Base-by-base conservation (phyloP, 2,797 vertebrate genomes). In the Acipenser ruthenus region DNA sequence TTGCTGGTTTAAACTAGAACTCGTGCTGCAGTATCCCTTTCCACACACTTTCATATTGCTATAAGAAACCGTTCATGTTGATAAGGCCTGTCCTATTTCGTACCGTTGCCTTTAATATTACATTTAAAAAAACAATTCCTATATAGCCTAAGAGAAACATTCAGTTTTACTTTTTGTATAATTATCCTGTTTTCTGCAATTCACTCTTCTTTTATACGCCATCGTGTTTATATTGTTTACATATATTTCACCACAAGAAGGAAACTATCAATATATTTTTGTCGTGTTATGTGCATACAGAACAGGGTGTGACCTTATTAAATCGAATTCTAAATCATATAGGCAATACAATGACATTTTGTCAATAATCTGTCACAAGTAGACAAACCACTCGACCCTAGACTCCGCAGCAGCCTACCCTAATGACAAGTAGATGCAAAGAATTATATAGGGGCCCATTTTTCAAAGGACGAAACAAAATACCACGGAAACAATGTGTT, bases 401-500 rank as follows among this genome's bases (percentile, higher is more conserved):
- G 37, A n/a, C 9, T n/a, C 8, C 12, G 13, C 23, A 49, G 51
- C 58, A 60, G 13, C 62, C 65, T 62, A 37, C 5, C 37, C 37
- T 37, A 37, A 37, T 37, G 37, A 37, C 37, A 37, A 37, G 37
- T 37, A 37, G 37, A 37, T 37, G 37, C 37, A 4, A 37, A 37
- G 37, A 37, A 37, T 37, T 37, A 5, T 37, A 37, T 4, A 37
- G 37, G 37, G 37, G 37, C 37, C 37, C 37, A 0, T 37, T 18
- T 37, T 37, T 37, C 37, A 72, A 71, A 67, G 67, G 68, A 71
- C 58, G 71, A 59, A 80, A 79, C 77, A 75, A 69, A 77, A 83
- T 83, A 77, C 81, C 80, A 84, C 87, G 75, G 74, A 82, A 75
- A 83, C 77, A 84, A 72, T 81, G 82, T 81, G 78, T 76, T 80